Base-by-base conservation (phyloP, 2,888 invertebrate genomes). In the Pollenia angustigena region DNA sequence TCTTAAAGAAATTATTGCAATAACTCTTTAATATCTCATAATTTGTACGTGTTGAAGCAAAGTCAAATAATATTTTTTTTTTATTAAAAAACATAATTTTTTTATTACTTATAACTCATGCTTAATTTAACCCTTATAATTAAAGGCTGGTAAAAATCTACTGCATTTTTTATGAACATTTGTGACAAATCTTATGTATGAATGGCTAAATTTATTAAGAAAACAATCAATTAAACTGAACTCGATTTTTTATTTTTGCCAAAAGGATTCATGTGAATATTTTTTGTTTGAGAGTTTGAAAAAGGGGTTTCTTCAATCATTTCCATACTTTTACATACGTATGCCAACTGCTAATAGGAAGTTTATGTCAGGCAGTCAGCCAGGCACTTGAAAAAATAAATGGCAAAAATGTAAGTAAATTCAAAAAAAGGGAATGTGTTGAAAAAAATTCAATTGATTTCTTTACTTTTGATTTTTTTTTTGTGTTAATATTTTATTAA, bases 11-110 rank as follows among this genome's bases (percentile, higher is more conserved):
- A 68, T 56, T 78, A 66, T 46, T 46, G 76, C 44, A 50, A 54
- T 23, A 66, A 6, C 66, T 66, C 18, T 50, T 40, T 4, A 64
- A 72, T 23, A 44, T 69, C 8, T 72, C 79, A 72, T 79, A 84
- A 79, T 79, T 79, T 84, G 78, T 71, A 85, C 89, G 89, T 88
- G 89, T 91, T 90, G 91, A 91, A 91, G 91, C 91, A 90, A 90
- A 91, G 89, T 76, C 32, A 85, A 85, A 85, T 88, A 88, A 89
- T 18, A 50, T n/a, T 46, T 62, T 54, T 69, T 79, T 60, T 44
- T 69, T 58, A 44, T 48, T 72, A 54, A 81, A 81, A 81, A 72
- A 23, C 23, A 72, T 58, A 58, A 40, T 88, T 90, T 79, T 71
- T 84, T 69, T 85, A 58, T 79, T 69, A 86, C 87, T 88, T 87